A percentile compares a stretch with the other conserved stretches of the same genome.
phyloP scores from a whole-genome alignment of 2,113 vertebrate genomes.

The Axis porcinus region DNA sequence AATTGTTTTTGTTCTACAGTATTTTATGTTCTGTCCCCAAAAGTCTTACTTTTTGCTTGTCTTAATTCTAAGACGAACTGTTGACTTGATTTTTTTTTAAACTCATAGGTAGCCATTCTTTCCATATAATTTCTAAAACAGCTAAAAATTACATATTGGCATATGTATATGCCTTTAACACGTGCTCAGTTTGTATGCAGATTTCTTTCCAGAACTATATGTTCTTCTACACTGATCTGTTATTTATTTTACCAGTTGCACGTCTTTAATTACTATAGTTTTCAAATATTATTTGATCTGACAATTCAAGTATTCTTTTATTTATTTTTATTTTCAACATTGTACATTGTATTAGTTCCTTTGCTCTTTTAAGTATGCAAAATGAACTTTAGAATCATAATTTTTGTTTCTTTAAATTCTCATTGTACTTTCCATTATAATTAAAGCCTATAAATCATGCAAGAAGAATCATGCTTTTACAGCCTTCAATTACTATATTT shows the following conservation, averaged over 20 bases:
- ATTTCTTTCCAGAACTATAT: neutral
- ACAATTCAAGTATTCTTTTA: neutral
- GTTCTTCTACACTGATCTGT: neutral
- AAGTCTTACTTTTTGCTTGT: neutral
- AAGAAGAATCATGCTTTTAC: neutral
- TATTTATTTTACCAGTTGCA: neutral
- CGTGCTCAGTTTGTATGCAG: neutral
- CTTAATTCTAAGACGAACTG: neutral
- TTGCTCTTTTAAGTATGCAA: neutral
- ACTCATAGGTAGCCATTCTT: neutral
- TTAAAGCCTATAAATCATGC: neutral
- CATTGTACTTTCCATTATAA: neutral
- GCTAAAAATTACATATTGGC: neutral
- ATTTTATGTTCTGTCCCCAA: neutral
- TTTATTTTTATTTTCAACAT: neutral
- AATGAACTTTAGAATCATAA: neutral
- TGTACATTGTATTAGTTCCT: neutral
- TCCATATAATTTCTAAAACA: neutral
- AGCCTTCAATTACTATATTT: neutral
- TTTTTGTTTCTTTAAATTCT: neutral
- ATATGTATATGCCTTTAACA: neutral
- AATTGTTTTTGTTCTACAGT: neutral
- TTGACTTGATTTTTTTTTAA: neutral
- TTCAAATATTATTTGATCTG: neutral
- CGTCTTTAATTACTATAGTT: neutral